Evolutionary conservation across 1,140 invertebrate genomes (phyloP).

Genomic region (Pseudomyrmex dendroicus): DNA sequence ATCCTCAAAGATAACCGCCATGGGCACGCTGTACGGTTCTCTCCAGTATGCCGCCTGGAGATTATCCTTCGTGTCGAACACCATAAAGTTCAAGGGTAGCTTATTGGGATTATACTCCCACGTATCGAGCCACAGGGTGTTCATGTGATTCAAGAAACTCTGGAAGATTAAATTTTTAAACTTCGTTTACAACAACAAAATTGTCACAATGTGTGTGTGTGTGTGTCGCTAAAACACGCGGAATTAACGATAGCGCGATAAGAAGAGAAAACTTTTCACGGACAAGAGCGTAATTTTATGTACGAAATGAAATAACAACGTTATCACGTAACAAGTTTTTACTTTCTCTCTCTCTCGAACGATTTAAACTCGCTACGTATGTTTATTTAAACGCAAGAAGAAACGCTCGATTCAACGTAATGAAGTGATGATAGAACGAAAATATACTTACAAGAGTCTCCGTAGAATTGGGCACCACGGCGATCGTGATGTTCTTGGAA

Average conservation of each 20-base stretch:
- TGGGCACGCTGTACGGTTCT: conserved; percentile 87
- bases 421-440: background rate
- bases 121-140: conserved; percentile 86
- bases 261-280: too few relatives aligned
- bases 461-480: conserved; percentile 88
- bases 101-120: conserved; percentile 83
- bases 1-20: conserved; percentile 89
- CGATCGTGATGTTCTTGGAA: conserved; percentile 88
- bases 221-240: too few relatives aligned
- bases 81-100: conserved; percentile 87
- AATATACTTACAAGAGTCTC: conserved; percentile 87
- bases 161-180: conserved; percentile 77
- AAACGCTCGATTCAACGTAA: too few relatives aligned
- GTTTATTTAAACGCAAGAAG: too few relatives aligned
- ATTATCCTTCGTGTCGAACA: conserved; percentile 88
- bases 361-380: too few relatives aligned
- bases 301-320: too few relatives aligned
- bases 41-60: conserved; percentile 89
- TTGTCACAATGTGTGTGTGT: background rate
- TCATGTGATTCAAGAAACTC: conserved; percentile 88
- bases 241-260: too few relatives aligned
- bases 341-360: too few relatives aligned
- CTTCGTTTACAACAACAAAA: background rate
- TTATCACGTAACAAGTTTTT: too few relatives aligned
- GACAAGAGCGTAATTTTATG: too few relatives aligned